These are phyloP conservation scores for Neogobius melanostomus DNA, from an alignment of 2,113 vertebrate species.

Conservation along the genomic window DNA sequence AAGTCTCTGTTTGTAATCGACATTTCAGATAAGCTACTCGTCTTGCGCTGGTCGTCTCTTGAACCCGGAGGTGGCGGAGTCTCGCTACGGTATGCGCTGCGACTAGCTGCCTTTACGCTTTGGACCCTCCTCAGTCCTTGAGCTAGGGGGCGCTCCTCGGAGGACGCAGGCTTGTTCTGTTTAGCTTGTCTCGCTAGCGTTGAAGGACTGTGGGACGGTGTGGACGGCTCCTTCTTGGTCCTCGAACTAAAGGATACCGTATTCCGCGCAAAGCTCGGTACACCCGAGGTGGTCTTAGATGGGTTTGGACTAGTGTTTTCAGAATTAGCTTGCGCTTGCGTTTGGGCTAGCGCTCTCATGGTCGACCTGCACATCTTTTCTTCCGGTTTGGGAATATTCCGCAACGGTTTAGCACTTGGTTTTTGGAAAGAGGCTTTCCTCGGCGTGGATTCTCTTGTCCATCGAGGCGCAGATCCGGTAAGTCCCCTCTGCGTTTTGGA, in stretches of 20 bases:
- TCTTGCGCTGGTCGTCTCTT: slow-evolving; percentile 64
- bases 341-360: slow-evolving; percentile 73
- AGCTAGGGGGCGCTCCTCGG: slow-evolving; percentile 65
- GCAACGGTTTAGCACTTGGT: slow-evolving; percentile 85
- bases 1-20: slow-evolving; percentile 73
- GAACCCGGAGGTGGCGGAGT: slow-evolving; percentile 47
- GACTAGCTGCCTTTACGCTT: slow-evolving; percentile 78
- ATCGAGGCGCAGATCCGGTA: slow-evolving; percentile 58
- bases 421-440: slow-evolving; percentile 78
- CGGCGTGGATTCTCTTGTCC: slow-evolving; percentile 71
- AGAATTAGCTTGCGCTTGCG: slow-evolving; percentile 51
- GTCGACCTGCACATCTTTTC: slow-evolving; percentile 86
- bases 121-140: slow-evolving; percentile 77
- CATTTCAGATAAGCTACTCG: slow-evolving; percentile 76
- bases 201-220: slow-evolving; percentile 67
- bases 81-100: slow-evolving; percentile 64
- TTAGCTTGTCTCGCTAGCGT: slow-evolving; percentile 75
- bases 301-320: slow-evolving; percentile 68
- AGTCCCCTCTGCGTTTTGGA: slow-evolving; percentile 73
- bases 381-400: slow-evolving; percentile 82
- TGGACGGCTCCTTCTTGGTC: slow-evolving; percentile 79
- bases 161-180: slow-evolving; percentile 61
- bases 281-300: slow-evolving; percentile 49
- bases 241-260: slow-evolving; percentile 89
- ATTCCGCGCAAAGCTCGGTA: slow-evolving; percentile 90